Evolutionary conservation across 2,888 invertebrate genomes (phyloP), one percentile per base, ranked within the genome.

Genomic region (Phymatocera aterrima): DNA sequence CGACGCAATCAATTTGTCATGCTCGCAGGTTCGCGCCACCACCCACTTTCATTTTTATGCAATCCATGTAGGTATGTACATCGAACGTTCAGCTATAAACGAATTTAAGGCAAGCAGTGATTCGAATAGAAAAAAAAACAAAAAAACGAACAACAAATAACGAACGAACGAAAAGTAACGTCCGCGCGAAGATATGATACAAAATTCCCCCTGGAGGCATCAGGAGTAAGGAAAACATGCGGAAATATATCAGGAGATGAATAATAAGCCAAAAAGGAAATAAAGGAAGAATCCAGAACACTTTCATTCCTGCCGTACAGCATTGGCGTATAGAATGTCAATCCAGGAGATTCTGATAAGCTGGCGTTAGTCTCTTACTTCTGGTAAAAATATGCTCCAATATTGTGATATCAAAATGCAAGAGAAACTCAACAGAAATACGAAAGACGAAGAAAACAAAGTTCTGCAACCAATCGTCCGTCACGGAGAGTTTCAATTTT

Each of bases 11-110:
- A 46, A 64, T 68, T 28, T 46, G 24, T 21, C 46, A 46, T 46
- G 43, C 43, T 28, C n/a, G 6, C 6, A 15, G 40, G 43, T n/a
- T n/a, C n/a, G n/a, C n/a, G n/a, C 12, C 6, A 51, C 43, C 68
- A 28, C 68, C 43, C 28, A 65, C 77, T 77, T 77, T 77, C 77
- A 77, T 77, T 48, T 77, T 77, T 77, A 37, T 61, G 77, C 48
- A 77, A 77, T 65, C 61, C 46, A 46, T 61, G 21, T 12, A 31
- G 18, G 61, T 28, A 6, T 68, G 61, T 28, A 6, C 46, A 43
- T 46, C 68, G 5, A 68, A 12, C 37, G 18, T 34, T 21, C 10
- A 57, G 57, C 28, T 28, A 24, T 18, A 48, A 65, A 8, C 31
- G 40, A 65, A 68, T 51, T 3, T 64, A 60, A 61, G n/a, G n/a